Base-by-base conservation (phyloP, 1,140 invertebrate species). In the Steinernema feltiae region DNA sequence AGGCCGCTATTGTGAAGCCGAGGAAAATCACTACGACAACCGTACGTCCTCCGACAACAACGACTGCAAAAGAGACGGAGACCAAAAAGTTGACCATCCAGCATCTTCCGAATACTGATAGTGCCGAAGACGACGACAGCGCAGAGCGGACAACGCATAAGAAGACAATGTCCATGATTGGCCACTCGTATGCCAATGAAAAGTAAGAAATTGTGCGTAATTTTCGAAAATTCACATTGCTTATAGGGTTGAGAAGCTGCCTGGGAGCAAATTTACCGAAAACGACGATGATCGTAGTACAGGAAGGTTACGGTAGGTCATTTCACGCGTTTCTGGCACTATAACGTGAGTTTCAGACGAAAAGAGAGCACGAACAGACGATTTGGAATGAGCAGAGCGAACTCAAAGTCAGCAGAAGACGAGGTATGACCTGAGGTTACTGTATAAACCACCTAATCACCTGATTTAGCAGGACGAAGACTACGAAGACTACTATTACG, bases 21-120 rank as follows among this genome's bases (percentile, higher is more conserved):
- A 17, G 3, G 24, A 63, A 63, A 15, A 7, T 63, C 2, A n/a
- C 53, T 15, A 27, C 53, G 12, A 63, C 53, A 63, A 63, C 53
- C 24, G 7, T 27, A 7, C 2, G 12, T 63, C 41, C 73, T 30
- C 27, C 29, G 1, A 41, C 17, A 63, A 18, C 46, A 12, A 15
- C 27, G 31, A 69, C 17, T 24, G 30, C 41, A 2, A 41, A 48
- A 72, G 71, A 48, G 21, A 24, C 30, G 41, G 35, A 72, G 35
- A n/a, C n/a, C n/a, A n/a, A n/a, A n/a, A 48, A 72, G 71, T 27
- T 72, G 24, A 27, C 35, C 18, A 72, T 72, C 18, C 70, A 21
- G 70, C 12, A 72, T 32, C 18, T 32, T 12, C 70, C 70, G 7
- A 72, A 27, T 27, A 63, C 12, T 12, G 53, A 63, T 63, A 17